Percentiles rank a stretch among this genome's conserved stretches.
Conservation (phyloP, 2,113 vertebrate genomes). For the Tympanuchus pallidicinctus region DNA sequence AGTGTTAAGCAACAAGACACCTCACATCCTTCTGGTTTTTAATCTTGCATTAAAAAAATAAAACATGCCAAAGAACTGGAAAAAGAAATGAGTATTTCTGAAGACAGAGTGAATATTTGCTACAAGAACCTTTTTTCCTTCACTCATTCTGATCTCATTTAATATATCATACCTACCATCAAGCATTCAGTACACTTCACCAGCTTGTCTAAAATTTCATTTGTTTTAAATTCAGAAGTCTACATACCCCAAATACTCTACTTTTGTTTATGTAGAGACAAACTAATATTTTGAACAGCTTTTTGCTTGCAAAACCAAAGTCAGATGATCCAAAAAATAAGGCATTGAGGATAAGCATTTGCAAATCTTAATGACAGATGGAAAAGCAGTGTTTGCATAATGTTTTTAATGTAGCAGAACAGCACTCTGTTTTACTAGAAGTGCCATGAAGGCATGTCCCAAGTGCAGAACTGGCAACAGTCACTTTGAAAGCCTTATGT, state of each 20-base stretch:
- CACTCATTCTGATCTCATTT: background rate
- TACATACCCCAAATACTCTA: background rate
- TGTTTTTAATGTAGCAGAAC: background rate
- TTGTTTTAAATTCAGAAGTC: background rate
- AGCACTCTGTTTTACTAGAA: background rate
- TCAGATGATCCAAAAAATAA: background rate
- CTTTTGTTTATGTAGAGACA: background rate
- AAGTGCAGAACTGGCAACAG: background rate
- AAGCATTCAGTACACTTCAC: background rate
- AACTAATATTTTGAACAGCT: background rate
- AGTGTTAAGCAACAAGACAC: constrained; percentile 12
- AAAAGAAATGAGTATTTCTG: background rate
- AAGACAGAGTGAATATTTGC: background rate
- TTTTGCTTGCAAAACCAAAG: background rate
- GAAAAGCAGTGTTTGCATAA: background rate
- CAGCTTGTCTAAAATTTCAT: background rate
- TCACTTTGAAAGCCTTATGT: background rate
- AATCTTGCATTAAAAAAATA: background rate
- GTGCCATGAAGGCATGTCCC: background rate
- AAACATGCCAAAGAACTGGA: background rate
- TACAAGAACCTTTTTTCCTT: background rate
- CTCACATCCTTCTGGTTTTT: background rate
- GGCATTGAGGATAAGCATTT: background rate
- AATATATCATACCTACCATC: background rate
- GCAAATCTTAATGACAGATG: background rate